Base-by-base conservation (phyloP, 2,113 vertebrate species). In the Hystrix cristata region DNA sequence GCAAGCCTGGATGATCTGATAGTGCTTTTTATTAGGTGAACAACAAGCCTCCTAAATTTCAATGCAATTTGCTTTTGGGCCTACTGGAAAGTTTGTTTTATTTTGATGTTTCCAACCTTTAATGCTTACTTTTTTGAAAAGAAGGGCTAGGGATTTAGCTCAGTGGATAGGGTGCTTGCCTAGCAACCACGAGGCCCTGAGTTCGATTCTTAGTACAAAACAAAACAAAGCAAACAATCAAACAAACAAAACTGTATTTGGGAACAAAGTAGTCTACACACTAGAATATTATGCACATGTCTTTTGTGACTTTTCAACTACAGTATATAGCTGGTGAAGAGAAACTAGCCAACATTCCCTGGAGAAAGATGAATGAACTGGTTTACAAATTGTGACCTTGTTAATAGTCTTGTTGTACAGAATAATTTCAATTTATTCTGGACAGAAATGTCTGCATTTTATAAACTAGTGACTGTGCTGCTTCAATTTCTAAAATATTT, bases 81-180 rank as follows among this genome's bases (percentile, higher is more conserved):
- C 34, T 62, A 67, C 25, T 53, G 31, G 23, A 38, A 82, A 4
- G n/a, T 71, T 94, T 95, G 62, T 87, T 53, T 90, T 60, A 46
- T 76, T 89, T 74, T 90, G 6, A 38, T 67, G 81, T 74, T 76
- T 69, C 23, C 55, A 21, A 34, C 27, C 27, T 19, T 9, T 60
- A 53, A 84, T 64, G 13, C 60, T 86, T 72, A 51, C 90, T 90
- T 87, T 78, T 72, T 69, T 94, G 38, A 59, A 79, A 38, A 38
- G 38, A 38, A 38, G 38, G 38, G 38, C 38, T 38, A 38, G 38
- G 38, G 38, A 38, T 38, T 38, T 38, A 38, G 2, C 38, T 38
- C 38, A 38, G 38, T 38, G 38, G 38, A 38, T 38, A 38, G 38
- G 38, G 38, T 38, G 38, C 38, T 38, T 38, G 38, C 38, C 38